Percentiles rank a stretch among this genome's conserved stretches.
Evolutionary conservation across 2,113 vertebrate species (phyloP).

Genomic region (Marcusenius ussheri): DNA sequence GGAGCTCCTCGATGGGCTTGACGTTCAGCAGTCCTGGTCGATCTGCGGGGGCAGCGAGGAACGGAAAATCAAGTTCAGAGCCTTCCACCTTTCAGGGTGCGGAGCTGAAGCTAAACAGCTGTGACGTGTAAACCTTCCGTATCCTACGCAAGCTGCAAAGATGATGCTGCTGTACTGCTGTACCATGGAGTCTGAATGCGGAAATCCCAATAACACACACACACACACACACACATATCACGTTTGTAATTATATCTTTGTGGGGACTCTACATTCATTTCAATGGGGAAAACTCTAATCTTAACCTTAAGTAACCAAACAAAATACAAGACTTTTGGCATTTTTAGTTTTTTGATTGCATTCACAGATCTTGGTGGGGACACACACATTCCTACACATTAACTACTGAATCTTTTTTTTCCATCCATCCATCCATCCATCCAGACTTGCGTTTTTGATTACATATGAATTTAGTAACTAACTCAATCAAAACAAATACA

Average conservation of each 20-base stretch:
- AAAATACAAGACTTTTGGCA: no score
- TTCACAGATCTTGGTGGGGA: neutral
- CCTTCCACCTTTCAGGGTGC: no score
- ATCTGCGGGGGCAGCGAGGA: constrained; percentile 57
- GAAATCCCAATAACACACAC: neutral
- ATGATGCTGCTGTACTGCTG: neutral
- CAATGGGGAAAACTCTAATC: no score
- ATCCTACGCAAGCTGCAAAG: neutral
- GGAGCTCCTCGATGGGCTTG: constrained; percentile 92
- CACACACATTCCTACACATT: neutral
- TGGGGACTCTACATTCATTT: no score
- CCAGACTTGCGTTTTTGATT: neutral
- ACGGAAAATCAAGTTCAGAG: neutral
- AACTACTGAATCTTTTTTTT: neutral
- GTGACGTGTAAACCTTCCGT: neutral
- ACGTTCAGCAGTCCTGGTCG: constrained; percentile 91
- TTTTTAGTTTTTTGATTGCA: no score
- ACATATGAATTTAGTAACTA: neutral
- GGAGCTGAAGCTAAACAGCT: neutral
- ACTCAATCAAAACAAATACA: neutral
- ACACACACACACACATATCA: neutral
- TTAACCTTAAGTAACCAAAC: no score
- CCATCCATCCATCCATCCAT: neutral
- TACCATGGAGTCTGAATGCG: neutral
- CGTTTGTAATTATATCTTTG: neutral